phyloP scores from a whole-genome alignment of 2,888 invertebrate genomes.

The Eupithecia inturbata region DNA sequence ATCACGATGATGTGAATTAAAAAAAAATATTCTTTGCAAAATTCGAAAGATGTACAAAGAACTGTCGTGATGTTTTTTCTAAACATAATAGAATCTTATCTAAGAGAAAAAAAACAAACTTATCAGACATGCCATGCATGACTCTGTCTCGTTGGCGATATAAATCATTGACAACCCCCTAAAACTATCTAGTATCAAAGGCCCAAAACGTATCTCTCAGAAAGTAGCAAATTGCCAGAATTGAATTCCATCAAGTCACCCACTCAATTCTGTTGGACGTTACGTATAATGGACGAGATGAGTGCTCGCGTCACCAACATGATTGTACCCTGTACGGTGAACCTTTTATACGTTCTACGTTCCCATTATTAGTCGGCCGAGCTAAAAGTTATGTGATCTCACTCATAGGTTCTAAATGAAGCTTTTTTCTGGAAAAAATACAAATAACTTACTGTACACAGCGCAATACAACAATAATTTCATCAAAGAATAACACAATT shows the following conservation, averaged over 20 bases:
- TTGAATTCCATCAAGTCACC: slow-evolving; percentile 48
- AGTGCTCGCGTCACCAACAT: slow-evolving; percentile 44
- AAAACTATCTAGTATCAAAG: slow-evolving; percentile 39
- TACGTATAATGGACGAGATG: slow-evolving; percentile 48
- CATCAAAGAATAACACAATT: neutral
- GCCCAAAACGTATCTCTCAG: slow-evolving; percentile 43
- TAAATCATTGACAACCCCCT: slow-evolving; percentile 23
- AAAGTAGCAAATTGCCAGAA: slow-evolving; percentile 47
- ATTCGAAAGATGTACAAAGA: neutral
- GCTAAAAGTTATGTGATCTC: slow-evolving; percentile 32
- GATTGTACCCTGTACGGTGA: slow-evolving; percentile 43
- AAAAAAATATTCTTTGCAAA: neutral
- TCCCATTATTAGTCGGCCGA: slow-evolving; percentile 36
- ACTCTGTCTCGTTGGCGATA: neutral
- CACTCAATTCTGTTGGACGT: slow-evolving; percentile 48
- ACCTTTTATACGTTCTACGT: slow-evolving; percentile 38
- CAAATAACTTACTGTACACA: neutral
- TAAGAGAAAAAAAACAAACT: neutral
- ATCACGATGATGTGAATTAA: neutral
- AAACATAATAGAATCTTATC: neutral
- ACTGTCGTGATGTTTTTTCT: neutral
- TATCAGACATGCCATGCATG: neutral
- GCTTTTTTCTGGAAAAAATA: neutral
- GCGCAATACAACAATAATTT: neutral
- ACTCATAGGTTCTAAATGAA: slow-evolving; percentile 21